phyloP scores from a whole-genome alignment of 2,797 vertebrate genomes.

The Pseudocheirus occidentalis region DNA sequence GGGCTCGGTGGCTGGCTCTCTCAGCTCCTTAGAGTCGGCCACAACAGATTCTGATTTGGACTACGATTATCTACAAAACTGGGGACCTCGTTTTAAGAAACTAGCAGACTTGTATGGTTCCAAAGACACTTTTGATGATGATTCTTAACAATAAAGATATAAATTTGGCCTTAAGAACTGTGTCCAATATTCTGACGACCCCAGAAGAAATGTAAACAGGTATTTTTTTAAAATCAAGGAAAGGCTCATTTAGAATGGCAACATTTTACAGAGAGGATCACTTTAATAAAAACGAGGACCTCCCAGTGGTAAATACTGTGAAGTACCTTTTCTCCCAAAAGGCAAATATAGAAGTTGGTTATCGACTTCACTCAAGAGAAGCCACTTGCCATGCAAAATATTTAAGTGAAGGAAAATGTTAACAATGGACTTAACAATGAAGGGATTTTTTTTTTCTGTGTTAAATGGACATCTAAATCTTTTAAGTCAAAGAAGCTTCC shows the following conservation, averaged over 20 bases:
- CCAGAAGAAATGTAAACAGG: slow-evolving; percentile 89
- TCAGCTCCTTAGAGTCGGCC: slow-evolving; percentile 97
- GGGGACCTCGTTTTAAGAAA: slow-evolving; percentile 99
- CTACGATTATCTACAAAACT: slow-evolving; percentile 99
- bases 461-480: slow-evolving; percentile 83
- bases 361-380: slow-evolving; percentile 81
- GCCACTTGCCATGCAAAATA: slow-evolving; percentile 84
- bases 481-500: slow-evolving; percentile 89
- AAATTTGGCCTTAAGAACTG: slow-evolving; percentile 91
- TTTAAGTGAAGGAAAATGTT: slow-evolving; percentile 85
- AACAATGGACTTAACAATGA: slow-evolving; percentile 76
- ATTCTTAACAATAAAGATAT: slow-evolving; percentile 93
- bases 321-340: slow-evolving; percentile 87
- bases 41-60: slow-evolving; percentile 99
- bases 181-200: slow-evolving; percentile 86
- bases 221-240: slow-evolving; percentile 88
- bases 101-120: slow-evolving; percentile 98
- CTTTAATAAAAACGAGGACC: slow-evolving; percentile 85
- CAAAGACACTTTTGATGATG: slow-evolving; percentile 97
- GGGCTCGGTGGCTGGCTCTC: slow-evolving; percentile 95
- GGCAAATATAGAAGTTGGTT: slow-evolving; percentile 86
- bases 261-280: slow-evolving; percentile 84
- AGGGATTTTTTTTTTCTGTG: slow-evolving; percentile 82
- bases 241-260: slow-evolving; percentile 85
- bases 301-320: slow-evolving; percentile 95